These are phyloP conservation scores for Saguinus imperator DNA, from an alignment of 2,113 vertebrate species.

Conservation along the genomic window DNA sequence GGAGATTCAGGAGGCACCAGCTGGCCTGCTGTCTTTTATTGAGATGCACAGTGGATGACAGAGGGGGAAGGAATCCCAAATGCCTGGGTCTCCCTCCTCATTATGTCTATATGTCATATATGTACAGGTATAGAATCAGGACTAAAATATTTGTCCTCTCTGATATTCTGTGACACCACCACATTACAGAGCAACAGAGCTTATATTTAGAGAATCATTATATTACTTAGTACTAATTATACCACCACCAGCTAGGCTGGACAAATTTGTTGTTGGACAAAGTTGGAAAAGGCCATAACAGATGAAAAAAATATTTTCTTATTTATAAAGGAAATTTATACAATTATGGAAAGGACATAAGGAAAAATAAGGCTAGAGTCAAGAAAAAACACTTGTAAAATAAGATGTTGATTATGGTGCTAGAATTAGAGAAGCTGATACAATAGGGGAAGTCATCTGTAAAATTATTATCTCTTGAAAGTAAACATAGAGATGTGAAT, in stretches of 20 bases:
- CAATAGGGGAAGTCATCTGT: neutral
- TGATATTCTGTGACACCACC: neutral
- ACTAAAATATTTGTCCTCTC: neutral
- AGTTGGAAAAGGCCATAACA: neutral
- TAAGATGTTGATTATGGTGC: neutral
- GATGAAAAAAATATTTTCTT: neutral
- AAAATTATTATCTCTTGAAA: conserved; percentile 18
- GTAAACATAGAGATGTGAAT: neutral
- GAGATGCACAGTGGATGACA: too few relatives aligned
- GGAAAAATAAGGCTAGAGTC: neutral
- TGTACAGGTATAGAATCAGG: neutral
- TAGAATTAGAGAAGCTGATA: neutral
- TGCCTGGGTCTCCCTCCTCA: too few relatives aligned
- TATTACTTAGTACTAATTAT: neutral
- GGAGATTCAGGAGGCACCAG: too few relatives aligned
- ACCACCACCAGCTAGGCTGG: neutral
- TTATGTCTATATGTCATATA: neutral
- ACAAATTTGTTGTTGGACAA: neutral
- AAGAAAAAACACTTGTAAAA: neutral
- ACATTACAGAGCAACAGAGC: neutral
- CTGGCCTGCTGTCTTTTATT: too few relatives aligned
- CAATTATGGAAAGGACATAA: neutral
- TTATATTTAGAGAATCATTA: neutral
- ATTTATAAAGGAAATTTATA: conserved; percentile 11
- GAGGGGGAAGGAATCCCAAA: too few relatives aligned